These are phyloP conservation scores for Neogobius melanostomus DNA, from an alignment of 2,113 vertebrate species.

Conservation along the genomic window DNA sequence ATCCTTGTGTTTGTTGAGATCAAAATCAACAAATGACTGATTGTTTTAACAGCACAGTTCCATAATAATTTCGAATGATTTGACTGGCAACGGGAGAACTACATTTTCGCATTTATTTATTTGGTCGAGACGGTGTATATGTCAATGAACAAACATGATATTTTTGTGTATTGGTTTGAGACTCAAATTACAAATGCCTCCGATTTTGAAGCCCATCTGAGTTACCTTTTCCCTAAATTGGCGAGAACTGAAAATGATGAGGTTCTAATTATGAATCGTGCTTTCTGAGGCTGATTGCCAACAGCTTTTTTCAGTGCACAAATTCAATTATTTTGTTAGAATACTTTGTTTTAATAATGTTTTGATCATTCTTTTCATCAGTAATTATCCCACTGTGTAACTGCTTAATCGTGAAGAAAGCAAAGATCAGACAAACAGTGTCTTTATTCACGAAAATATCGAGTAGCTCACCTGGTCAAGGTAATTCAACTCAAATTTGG, in stretches of 20 bases:
- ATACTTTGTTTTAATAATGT: too few relatives aligned
- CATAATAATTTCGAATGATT: not conserved
- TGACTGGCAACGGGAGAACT: not conserved
- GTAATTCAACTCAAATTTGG: too few relatives aligned
- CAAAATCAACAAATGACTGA: not conserved
- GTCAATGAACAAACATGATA: not conserved
- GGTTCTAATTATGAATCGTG: not conserved
- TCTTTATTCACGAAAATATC: too few relatives aligned
- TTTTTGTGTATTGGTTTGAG: not conserved
- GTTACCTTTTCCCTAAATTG: not conserved
- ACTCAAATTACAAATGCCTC: not conserved
- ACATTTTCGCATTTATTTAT: not conserved
- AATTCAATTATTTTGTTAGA: not conserved
- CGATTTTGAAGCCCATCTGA: not conserved
- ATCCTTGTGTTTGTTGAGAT: not conserved
- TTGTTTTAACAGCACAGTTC: not conserved
- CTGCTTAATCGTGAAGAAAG: too few relatives aligned
- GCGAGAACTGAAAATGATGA: not conserved
- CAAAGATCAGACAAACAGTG: too few relatives aligned
- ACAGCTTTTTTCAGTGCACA: not conserved
- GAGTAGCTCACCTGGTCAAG: too few relatives aligned
- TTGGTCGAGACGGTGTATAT: too few relatives aligned
- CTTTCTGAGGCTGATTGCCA: not conserved
- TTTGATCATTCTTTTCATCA: too few relatives aligned
- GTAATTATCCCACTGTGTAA: too few relatives aligned